Conservation (phyloP, 2,797 vertebrate genomes). For the Smutsia gigantea region DNA sequence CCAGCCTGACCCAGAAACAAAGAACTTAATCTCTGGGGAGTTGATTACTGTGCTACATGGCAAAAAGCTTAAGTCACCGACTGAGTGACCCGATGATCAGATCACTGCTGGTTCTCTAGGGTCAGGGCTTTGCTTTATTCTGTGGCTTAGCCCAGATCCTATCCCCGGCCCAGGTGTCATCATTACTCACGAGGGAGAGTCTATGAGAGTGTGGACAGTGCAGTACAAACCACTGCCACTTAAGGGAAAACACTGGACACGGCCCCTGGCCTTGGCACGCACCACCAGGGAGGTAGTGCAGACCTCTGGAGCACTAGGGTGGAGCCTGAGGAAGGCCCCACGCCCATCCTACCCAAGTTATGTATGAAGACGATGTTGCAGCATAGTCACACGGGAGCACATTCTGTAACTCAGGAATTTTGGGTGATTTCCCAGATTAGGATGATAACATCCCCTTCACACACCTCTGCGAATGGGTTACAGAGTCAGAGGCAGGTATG, state of each 20-base stretch:
- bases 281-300: background rate
- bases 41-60: background rate
- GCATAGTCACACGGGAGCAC: rapidly evolving
- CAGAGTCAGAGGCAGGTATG: too few relatives aligned
- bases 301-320: rapidly evolving
- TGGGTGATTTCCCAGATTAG: background rate
- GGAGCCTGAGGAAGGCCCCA: background rate
- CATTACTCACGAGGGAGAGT: background rate
- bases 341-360: rapidly evolving
- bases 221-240: background rate
- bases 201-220: too few relatives aligned
- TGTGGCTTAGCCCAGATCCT: background rate
- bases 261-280: background rate
- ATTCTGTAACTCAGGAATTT: background rate
- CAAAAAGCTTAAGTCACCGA: background rate
- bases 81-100: background rate
- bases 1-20: background rate
- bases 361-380: rapidly evolving
- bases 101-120: background rate
- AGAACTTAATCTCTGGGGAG: background rate
- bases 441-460: background rate
- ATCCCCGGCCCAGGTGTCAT: background rate
- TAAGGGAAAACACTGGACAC: rapidly evolving
- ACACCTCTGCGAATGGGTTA: background rate
- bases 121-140: background rate